Base-by-base conservation (phyloP, 1,140 invertebrate genomes). In the Argopecten irradians region DNA sequence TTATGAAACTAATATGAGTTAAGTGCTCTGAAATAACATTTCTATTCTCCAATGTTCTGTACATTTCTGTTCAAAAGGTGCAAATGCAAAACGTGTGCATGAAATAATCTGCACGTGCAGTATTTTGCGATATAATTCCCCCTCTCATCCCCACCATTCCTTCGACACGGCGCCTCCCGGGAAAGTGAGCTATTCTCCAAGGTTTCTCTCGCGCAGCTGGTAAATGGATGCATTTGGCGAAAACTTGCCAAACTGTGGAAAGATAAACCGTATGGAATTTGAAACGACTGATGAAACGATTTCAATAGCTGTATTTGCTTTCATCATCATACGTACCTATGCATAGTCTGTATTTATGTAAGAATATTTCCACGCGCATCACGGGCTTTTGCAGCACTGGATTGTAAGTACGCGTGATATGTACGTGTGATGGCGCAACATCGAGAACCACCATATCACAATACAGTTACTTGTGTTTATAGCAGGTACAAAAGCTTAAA, bases 281-380 rank as follows among this genome's bases (percentile, higher is more conserved):
- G 55, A 71, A 71, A n/a, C 55, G 55, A 71, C 22, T n/a, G 55
- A 71, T 71, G 22, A 71, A 71, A 71, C 55, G 55, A 71, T 71
- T n/a, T 71, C 55, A 71, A 71, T 71, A 5, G n/a, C 55, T 71
- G 55, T n/a, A 71, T 71, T 71, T 71, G 55, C 55, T 71, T 71
- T 71, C 28, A 71, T 71, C 55, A 71, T 71, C 13, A 71, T n/a
- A 71, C n/a, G 55, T 71, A 71, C 43, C 43, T 46, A 16, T 46
- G 43, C 43, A 11, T 8, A 2, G 11, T 71, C 22, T 71, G 22
- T 55, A n/a, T 71, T 71, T 71, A 3, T n/a, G 5, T 71, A 28
- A 71, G 55, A 71, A 28, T 71, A n/a, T 71, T 71, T 71, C 55
- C 55, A 71, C 55, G 55, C 55, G 55, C 55, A 5, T 71, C 55